Conservation (phyloP, 2,113 vertebrate genomes). For the Elephas maximus region DNA sequence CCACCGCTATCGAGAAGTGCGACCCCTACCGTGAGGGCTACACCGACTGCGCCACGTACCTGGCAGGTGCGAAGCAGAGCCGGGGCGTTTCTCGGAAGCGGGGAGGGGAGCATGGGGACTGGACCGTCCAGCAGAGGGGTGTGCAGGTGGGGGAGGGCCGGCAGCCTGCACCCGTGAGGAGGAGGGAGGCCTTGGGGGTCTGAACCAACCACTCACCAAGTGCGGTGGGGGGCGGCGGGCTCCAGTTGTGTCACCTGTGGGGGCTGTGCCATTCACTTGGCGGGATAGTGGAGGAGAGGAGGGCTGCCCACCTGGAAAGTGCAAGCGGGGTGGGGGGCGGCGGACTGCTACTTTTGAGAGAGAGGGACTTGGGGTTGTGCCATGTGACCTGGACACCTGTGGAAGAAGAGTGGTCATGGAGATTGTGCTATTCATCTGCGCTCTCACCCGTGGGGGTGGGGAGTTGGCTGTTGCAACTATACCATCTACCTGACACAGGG, state of each 20-base stretch:
- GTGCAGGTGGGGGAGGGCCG: accelerated
- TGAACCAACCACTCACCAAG: too few species aligned
- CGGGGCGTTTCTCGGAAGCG: neutral
- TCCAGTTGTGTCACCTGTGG: accelerated
- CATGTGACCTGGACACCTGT: neutral
- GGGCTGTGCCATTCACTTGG: neutral
- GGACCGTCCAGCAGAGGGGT: neutral
- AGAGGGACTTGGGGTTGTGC: neutral
- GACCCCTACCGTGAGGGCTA: constrained; percentile 93
- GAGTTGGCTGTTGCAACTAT: neutral
- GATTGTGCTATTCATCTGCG: neutral
- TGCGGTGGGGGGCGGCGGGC: neutral
- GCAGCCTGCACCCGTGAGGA: neutral
- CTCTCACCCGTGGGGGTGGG: neutral
- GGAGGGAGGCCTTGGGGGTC: neutral
- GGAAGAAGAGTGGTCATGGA: neutral
- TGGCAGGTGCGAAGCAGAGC: constrained; percentile 87
- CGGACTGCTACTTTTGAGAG: neutral
- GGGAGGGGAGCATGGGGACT: neutral
- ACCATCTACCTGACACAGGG: neutral
- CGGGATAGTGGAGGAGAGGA: neutral
- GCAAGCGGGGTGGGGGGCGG: neutral
- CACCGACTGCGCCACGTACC: constrained; percentile 92
- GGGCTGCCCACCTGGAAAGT: neutral
- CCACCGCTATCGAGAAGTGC: constrained; percentile 94